phyloP scores from a whole-genome alignment of 2,797 vertebrate genomes.

The Meriones psammophilus region DNA sequence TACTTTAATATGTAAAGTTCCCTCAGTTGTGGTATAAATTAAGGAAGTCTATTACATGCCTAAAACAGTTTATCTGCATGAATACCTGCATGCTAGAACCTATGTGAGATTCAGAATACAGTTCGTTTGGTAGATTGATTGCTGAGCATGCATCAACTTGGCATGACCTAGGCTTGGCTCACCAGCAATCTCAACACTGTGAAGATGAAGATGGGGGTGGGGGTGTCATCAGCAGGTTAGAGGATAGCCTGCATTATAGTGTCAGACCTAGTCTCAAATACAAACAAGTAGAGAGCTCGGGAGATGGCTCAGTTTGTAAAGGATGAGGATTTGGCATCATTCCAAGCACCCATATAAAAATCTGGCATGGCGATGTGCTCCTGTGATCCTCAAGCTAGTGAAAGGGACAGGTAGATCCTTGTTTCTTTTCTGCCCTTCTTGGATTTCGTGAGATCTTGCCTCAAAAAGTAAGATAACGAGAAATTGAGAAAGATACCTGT shows the following conservation, averaged over 20 bases:
- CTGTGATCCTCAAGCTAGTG: not conserved
- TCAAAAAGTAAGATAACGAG: not conserved
- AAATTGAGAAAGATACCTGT: not conserved
- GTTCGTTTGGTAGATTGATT: not conserved
- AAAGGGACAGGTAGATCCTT: not conserved
- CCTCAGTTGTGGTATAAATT: not conserved
- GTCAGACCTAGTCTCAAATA: not conserved
- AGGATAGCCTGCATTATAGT: too few species aligned
- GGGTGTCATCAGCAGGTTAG: not conserved
- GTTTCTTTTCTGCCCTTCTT: not conserved
- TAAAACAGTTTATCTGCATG: not conserved
- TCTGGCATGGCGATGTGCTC: too few species aligned
- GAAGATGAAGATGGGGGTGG: too few species aligned
- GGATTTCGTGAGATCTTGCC: not conserved
- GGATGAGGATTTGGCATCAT: not conserved
- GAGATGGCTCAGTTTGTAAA: not conserved
- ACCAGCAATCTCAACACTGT: not conserved
- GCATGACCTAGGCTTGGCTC: fast-evolving
- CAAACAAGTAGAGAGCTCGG: not conserved
- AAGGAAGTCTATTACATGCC: not conserved
- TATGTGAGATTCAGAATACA: not conserved
- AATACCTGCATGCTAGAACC: not conserved
- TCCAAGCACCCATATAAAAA: not conserved
- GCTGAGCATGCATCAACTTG: too few species aligned
- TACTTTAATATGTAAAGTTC: slow-evolving; percentile 10